Conservation (phyloP, 2,888 invertebrate genomes). For the Pantelozetes paolii region DNA sequence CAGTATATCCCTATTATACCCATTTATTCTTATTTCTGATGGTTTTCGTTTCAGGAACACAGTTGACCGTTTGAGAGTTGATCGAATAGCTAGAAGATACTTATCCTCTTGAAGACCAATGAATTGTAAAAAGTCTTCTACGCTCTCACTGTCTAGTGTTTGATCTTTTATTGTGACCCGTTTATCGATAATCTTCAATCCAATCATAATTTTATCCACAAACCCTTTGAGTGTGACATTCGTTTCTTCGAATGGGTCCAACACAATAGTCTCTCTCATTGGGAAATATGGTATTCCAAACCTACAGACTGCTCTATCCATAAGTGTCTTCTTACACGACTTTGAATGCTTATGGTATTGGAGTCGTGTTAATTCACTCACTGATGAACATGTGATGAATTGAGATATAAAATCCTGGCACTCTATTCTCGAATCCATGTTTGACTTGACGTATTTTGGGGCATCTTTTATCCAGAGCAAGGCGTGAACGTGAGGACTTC, state of each 20-base stretch:
- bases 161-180: not conserved
- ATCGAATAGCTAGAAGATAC: conserved; percentile 7
- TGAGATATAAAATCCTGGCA: not conserved
- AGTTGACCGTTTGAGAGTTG: not conserved
- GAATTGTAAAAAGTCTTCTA: no score
- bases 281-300: conserved; percentile 42
- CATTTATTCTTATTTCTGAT: not conserved
- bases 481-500: conserved; percentile 45
- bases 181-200: not conserved
- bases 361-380: no score
- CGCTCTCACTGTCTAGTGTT: no score
- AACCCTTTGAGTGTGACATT: not conserved
- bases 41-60: conserved; percentile 24
- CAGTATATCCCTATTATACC: conserved; percentile 17
- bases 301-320: conserved; percentile 19
- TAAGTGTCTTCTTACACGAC: not conserved
- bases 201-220: not conserved
- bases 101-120: not conserved
- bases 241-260: conserved; percentile 26
- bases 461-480: conserved; percentile 45
- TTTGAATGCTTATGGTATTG: conserved; percentile 32
- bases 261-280: conserved; percentile 14
- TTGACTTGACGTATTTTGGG: not conserved
- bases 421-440: not conserved
- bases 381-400: not conserved